Evolutionary conservation across 1,140 invertebrate species (phyloP), one percentile per base, ranked within the genome.

Genomic region (Drosophila tristis): DNA sequence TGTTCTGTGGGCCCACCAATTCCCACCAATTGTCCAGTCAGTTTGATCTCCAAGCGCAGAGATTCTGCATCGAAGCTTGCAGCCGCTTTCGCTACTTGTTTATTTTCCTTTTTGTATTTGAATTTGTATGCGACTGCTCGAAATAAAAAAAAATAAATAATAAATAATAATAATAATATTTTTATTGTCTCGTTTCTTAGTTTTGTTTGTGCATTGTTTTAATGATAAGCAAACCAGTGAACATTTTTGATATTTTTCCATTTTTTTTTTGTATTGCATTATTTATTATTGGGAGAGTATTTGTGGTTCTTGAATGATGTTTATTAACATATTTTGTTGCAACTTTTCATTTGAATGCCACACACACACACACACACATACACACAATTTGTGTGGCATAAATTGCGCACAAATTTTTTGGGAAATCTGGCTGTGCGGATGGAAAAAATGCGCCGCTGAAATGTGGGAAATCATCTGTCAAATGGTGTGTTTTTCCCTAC

Each of bases 381-480:
- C 23, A 25, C 4, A 25, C 23, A 25, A 31, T 57, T 78, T 65
- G 60, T 61, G 75, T 76, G 47, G 55, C 61, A 76, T 73, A 62
- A 76, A 76, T 78, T 76, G 61, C 66, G 57, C 15, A 64, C 29
- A 35, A 60, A 75, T 56, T 47, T 54, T 54, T 76, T 48, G 45
- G 57, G 53, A 45, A 65, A 63, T 56, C 48, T 63, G 55, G 39
- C 43, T 35, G 20, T 42, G 42, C 58, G 58, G 57, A 53, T 45
- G 45, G 39, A 43, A 44, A 71, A 58, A 42, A 58, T 43, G 23
- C 31, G 5, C 44, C 64, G 43, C 47, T 77, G 76, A 76, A 79
- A 77, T 79, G 77, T 77, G 77, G 68, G 77, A 79, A 79, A 79
- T 79, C 68, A 79, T 67, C 68, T 79, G 77, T 79, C 77, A 79